phyloP scores from a whole-genome alignment of 2,888 invertebrate genomes.

The Pandemis heparana region DNA sequence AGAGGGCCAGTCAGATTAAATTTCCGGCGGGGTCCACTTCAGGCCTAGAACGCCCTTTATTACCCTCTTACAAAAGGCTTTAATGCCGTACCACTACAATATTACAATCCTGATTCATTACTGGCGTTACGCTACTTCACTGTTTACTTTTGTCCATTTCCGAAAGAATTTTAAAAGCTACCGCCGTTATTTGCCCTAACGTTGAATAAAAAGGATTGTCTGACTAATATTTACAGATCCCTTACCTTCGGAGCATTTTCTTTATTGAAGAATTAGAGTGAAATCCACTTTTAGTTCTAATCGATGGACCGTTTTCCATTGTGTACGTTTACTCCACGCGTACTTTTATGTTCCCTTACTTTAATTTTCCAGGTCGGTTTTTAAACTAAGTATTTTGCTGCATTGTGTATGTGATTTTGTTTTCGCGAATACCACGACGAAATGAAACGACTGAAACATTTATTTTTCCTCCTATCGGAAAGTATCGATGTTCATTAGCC shows the following conservation, averaged over 20 bases:
- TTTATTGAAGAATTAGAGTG: conserved; percentile 37
- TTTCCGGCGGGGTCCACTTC: conserved; percentile 81
- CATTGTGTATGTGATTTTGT: neutral
- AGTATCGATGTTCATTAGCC: conserved; percentile 41
- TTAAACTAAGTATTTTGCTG: neutral
- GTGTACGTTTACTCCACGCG: conserved; percentile 17
- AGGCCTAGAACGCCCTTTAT: conserved; percentile 80
- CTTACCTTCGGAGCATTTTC: conserved; percentile 28
- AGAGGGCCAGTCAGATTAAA: conserved; percentile 80
- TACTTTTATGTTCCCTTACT: neutral
- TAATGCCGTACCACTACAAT: conserved; percentile 70
- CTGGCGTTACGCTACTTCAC: conserved; percentile 46
- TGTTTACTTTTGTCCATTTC: conserved; percentile 62
- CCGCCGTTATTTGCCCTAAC: conserved; percentile 47
- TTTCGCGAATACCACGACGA: neutral
- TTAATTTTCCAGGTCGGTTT: neutral
- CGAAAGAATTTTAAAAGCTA: conserved; percentile 51
- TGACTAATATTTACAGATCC: conserved; percentile 42
- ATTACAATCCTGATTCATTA: conserved; percentile 75
- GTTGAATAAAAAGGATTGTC: conserved; percentile 39
- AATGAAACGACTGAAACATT: neutral
- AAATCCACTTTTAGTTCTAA: conserved; percentile 34
- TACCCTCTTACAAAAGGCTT: conserved; percentile 77
- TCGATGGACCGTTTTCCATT: conserved; percentile 33
- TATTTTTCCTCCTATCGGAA: conserved; percentile 25